phyloP scores from a whole-genome alignment of 2,797 vertebrate genomes.

The Ptychobarbus kaznakovi region DNA sequence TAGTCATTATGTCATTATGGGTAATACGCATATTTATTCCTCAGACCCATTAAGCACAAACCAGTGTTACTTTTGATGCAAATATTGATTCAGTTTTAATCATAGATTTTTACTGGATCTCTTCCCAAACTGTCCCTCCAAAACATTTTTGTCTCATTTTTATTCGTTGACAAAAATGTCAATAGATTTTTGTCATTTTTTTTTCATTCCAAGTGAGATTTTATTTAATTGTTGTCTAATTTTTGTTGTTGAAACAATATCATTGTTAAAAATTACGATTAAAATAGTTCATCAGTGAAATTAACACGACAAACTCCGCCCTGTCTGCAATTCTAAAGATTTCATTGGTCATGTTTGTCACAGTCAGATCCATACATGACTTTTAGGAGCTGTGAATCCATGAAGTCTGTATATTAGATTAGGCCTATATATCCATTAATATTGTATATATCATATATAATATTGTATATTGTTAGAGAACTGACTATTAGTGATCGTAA shows the following conservation, averaged over 20 bases:
- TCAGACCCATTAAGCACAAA: neutral
- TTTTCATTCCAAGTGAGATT: no score
- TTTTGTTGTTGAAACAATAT: no score
- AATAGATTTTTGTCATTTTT: no score
- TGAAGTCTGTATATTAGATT: neutral
- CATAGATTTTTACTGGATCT: neutral
- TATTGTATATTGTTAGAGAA: neutral
- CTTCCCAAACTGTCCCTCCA: neutral
- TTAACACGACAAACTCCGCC: no score
- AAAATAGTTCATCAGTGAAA: no score
- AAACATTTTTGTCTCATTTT: neutral
- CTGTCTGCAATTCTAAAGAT: no score
- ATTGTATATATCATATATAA: neutral
- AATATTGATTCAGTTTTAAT: neutral
- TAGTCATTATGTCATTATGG: neutral
- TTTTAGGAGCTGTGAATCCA: neutral
- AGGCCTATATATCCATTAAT: neutral
- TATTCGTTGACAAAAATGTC: no score
- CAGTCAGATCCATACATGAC: neutral
- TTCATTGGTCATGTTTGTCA: no score
- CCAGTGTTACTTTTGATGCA: neutral
- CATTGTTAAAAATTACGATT: no score
- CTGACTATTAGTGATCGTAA: neutral
- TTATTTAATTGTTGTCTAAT: no score
- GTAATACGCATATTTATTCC: neutral